Percentiles rank a stretch among this genome's conserved stretches.
These are phyloP conservation scores for Phasia obesa DNA, from an alignment of 2,888 invertebrate species.

Conservation along the genomic window DNA sequence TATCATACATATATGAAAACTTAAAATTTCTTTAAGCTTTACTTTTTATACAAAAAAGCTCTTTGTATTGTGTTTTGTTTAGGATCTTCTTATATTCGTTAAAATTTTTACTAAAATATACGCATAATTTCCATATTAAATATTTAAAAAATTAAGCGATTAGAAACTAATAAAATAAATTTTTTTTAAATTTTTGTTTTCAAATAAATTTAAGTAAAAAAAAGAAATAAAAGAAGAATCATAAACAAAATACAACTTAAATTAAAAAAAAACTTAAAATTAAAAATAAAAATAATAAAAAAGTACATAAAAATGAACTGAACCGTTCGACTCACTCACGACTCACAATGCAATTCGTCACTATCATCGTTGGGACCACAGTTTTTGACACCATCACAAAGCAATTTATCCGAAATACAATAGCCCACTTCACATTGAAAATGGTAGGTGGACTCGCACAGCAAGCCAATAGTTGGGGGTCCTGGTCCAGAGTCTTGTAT, in stretches of 20 bases:
- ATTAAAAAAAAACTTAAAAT: slow-evolving; percentile 8
- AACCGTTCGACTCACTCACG: slow-evolving; percentile 84
- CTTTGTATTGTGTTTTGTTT: too few species aligned
- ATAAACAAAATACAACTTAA: slow-evolving; percentile 72
- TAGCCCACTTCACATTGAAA: slow-evolving; percentile 90
- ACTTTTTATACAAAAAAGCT: too few species aligned
- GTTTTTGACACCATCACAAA: slow-evolving; percentile 91
- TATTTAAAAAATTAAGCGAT: too few species aligned
- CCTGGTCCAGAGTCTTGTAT: slow-evolving; percentile 86
- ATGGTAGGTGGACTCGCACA: slow-evolving; percentile 85
- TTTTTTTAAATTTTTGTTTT: slow-evolving; percentile 58
- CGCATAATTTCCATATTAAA: too few species aligned
- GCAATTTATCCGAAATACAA: slow-evolving; percentile 90
- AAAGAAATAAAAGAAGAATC: slow-evolving; percentile 68
- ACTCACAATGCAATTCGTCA: slow-evolving; percentile 84
- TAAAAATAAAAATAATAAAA: slow-evolving; percentile 69
- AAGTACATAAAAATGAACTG: slow-evolving; percentile 82
- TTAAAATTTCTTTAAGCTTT: too few species aligned
- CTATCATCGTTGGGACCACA: slow-evolving; percentile 85
- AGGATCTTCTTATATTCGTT: too few species aligned
- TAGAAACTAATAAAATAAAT: too few species aligned
- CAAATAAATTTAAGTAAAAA: not conserved
- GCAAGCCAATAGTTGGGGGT: slow-evolving; percentile 81
- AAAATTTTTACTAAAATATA: too few species aligned
- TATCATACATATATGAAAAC: too few species aligned